phyloP scores from a whole-genome alignment of 2,888 invertebrate genomes.

The Tridacna gigas region DNA sequence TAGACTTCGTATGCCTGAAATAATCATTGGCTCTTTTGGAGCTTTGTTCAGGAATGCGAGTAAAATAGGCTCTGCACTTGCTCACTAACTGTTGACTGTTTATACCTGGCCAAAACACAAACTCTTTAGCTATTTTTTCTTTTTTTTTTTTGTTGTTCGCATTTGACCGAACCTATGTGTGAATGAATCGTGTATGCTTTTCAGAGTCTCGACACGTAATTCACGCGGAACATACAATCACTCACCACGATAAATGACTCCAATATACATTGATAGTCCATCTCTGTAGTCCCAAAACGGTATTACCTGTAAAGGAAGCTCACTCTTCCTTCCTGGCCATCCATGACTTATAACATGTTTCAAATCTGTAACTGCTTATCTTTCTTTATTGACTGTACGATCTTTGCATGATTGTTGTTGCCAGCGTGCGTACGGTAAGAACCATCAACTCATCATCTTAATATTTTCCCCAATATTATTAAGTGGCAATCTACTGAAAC shows the following conservation, averaged over 20 bases:
- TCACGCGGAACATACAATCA: slow-evolving; percentile 35
- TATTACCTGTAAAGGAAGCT: slow-evolving; percentile 27
- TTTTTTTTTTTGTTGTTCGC: too few species aligned
- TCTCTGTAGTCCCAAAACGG: slow-evolving; percentile 54
- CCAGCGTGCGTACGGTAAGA: slow-evolving; percentile 16
- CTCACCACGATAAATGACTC: slow-evolving; percentile 23
- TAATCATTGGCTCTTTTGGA: slow-evolving; percentile 35
- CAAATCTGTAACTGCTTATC: slow-evolving; percentile 37
- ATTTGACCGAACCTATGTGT: slow-evolving; percentile 57
- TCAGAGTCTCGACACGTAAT: slow-evolving; percentile 42
- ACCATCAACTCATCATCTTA: slow-evolving; percentile 35
- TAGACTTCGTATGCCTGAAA: slow-evolving; percentile 6
- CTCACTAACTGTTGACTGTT: slow-evolving; percentile 38
- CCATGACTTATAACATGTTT: slow-evolving; percentile 18
- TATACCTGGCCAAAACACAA: slow-evolving; percentile 56
- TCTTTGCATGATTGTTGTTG: slow-evolving; percentile 29
- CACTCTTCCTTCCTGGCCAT: slow-evolving; percentile 42
- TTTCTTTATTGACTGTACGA: slow-evolving; percentile 27
- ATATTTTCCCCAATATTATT: slow-evolving; percentile 2
- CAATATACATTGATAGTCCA: slow-evolving; percentile 41
- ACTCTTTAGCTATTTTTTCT: slow-evolving; percentile 51
- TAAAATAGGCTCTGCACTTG: slow-evolving; percentile 40
- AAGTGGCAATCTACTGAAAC: slow-evolving; percentile 17
- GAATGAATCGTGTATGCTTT: slow-evolving; percentile 45
- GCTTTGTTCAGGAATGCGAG: slow-evolving; percentile 19